Conservation (phyloP, 2,113 vertebrate species). For the Vanacampus margaritifer region DNA sequence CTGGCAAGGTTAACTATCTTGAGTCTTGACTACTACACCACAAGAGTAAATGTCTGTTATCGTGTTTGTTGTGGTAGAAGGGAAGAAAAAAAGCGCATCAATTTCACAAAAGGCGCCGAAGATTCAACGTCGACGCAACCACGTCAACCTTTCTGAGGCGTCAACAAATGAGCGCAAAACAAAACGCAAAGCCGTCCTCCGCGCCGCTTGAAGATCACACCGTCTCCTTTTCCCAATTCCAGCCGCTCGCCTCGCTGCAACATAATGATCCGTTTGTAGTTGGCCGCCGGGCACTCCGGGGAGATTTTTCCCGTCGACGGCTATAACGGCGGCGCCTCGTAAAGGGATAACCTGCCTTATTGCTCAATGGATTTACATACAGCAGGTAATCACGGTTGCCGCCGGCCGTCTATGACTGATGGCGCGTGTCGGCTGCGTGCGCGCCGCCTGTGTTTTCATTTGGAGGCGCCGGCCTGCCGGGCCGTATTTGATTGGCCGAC, state of each 20-base stretch:
- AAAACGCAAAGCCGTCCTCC: slow-evolving; percentile 23
- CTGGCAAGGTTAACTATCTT: slow-evolving; percentile 16
- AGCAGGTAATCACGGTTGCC: slow-evolving; percentile 56
- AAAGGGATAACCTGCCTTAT: slow-evolving; percentile 58
- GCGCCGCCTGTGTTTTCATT: slow-evolving; percentile 63
- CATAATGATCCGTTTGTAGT: slow-evolving; percentile 49
- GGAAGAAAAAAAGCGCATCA: neutral
- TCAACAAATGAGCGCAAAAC: slow-evolving; percentile 34
- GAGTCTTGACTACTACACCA: slow-evolving; percentile 4
- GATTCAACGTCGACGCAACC: slow-evolving; percentile 32
- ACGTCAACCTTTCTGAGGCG: slow-evolving; percentile 13
- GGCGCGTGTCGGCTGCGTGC: slow-evolving; percentile 58
- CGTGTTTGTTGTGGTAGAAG: neutral
- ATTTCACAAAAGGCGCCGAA: neutral
- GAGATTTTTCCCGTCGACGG: slow-evolving; percentile 37
- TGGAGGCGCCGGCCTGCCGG: slow-evolving; percentile 40
- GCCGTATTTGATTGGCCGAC: slow-evolving; percentile 28
- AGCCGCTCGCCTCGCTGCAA: slow-evolving; percentile 31
- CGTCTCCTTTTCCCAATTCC: slow-evolving; percentile 52
- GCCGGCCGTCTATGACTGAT: slow-evolving; percentile 62
- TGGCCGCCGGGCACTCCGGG: slow-evolving; percentile 42
- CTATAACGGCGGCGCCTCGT: slow-evolving; percentile 48
- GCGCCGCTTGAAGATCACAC: slow-evolving; percentile 25
- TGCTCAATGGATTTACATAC: slow-evolving; percentile 66
- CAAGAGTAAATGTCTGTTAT: slow-evolving; percentile 1